These are phyloP conservation scores for Sakesphorus luctuosus DNA, from an alignment of 2,113 vertebrate species.

Conservation along the genomic window DNA sequence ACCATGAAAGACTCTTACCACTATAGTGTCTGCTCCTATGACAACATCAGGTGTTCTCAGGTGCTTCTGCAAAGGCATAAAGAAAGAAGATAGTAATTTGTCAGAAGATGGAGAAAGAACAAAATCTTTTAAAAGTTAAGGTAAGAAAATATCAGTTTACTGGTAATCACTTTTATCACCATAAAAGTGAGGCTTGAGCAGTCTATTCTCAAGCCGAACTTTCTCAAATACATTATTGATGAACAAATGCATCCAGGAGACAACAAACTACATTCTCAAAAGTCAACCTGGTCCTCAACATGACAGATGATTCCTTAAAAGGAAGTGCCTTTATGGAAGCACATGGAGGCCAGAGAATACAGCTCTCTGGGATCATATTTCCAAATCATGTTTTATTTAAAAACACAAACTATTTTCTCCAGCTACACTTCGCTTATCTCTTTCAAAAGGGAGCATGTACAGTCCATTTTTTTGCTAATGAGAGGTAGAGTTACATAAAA, in stretches of 20 bases:
- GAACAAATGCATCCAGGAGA: background rate
- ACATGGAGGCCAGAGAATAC: background rate
- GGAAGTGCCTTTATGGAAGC: background rate
- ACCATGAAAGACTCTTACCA: conserved; percentile 80
- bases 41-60: conserved; percentile 89
- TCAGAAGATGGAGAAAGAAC: background rate
- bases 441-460: background rate
- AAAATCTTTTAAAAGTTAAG: background rate
- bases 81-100: background rate
- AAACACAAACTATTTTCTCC: background rate
- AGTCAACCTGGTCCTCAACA: background rate
- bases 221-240: background rate
- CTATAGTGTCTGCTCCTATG: conserved; percentile 95
- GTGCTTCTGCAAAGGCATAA: conserved; percentile 82
- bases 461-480: background rate
- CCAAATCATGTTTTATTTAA: background rate
- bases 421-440: background rate
- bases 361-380: background rate
- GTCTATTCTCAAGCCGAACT: background rate
- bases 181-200: background rate
- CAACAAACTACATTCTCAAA: background rate
- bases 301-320: background rate
- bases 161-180: fast-evolving
- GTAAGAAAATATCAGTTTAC: background rate
- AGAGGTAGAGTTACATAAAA: background rate